Percentiles rank a stretch among this genome's conserved stretches.
phyloP scores from a whole-genome alignment of 2,888 invertebrate genomes.

The Drosophila prostipennis region DNA sequence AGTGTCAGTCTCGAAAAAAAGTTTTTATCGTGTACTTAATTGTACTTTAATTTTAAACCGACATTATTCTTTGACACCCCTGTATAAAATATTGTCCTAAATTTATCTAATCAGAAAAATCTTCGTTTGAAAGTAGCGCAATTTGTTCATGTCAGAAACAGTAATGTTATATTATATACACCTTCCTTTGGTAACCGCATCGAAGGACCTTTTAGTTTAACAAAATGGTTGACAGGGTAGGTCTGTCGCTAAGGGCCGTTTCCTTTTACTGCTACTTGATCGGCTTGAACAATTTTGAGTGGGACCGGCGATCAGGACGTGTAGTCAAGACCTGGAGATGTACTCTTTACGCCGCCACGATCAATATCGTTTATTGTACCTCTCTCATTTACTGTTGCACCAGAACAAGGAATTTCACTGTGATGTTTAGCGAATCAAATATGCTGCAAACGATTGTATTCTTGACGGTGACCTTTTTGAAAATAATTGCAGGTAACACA shows the following conservation, averaged over 20 bases:
- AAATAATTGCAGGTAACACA: background rate
- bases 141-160: background rate
- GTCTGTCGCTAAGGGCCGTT: background rate
- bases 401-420: background rate
- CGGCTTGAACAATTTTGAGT: slow-evolving; percentile 14
- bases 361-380: background rate
- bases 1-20: too few species aligned
- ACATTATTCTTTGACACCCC: too few species aligned
- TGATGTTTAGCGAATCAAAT: background rate
- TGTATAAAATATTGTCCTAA: background rate
- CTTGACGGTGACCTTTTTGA: background rate
- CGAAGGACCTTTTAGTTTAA: background rate
- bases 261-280: background rate
- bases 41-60: too few species aligned
- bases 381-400: background rate
- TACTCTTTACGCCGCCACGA: background rate
- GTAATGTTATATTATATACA: background rate
- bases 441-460: background rate
- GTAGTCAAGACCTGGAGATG: background rate
- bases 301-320: background rate
- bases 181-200: background rate
- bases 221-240: slow-evolving; percentile 21
- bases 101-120: background rate
- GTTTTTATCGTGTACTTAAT: too few species aligned
- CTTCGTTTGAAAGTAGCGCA: background rate